phyloP scores from a whole-genome alignment of 2,113 vertebrate genomes.

The Daphoenositta chrysoptera region DNA sequence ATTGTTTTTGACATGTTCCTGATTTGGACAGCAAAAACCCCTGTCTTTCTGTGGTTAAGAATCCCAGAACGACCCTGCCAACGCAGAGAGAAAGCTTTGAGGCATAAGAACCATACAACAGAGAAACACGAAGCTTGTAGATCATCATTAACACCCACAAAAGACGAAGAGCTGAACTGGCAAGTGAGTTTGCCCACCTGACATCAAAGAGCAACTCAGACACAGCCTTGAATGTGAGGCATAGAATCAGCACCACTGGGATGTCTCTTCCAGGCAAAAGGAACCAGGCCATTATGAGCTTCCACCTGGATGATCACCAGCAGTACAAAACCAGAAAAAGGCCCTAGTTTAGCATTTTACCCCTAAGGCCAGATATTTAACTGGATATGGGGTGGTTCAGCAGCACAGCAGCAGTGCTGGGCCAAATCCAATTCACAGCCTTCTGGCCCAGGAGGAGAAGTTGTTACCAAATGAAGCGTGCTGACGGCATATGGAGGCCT shows the following conservation, averaged over 20 bases:
- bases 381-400: neutral
- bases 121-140: neutral
- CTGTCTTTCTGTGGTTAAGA: neutral
- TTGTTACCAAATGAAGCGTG: conserved; percentile 43
- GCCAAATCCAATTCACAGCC: conserved; percentile 5
- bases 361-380: neutral
- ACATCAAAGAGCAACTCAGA: neutral
- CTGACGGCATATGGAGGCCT: conserved; percentile 36
- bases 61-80: neutral
- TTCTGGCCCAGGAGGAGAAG: conserved; percentile 3
- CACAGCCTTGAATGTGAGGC: neutral
- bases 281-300: neutral
- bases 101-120: neutral
- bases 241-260: neutral
- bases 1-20: neutral
- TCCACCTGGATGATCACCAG: neutral
- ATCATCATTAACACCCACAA: neutral
- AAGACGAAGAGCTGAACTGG: neutral
- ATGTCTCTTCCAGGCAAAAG: neutral
- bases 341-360: neutral
- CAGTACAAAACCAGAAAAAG: neutral
- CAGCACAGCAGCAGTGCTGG: neutral
- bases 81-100: neutral
- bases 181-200: neutral
- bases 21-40: neutral